Percentiles rank a stretch among this genome's conserved stretches.
Conservation (phyloP, 2,888 invertebrate genomes). For the Limulus polyphemus region DNA sequence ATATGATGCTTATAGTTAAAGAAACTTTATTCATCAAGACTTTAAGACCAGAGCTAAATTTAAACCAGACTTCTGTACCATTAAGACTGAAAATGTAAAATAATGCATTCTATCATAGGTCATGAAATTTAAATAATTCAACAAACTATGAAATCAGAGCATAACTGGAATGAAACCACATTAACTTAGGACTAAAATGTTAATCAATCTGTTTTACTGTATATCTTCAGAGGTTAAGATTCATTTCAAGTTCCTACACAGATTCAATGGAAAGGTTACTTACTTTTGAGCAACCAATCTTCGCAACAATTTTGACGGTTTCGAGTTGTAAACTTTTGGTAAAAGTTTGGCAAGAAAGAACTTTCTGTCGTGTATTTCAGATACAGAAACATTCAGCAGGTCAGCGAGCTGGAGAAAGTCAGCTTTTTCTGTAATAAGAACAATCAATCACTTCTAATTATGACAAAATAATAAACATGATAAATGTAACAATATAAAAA, state of each 20-base stretch:
- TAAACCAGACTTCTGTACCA: too few relatives aligned
- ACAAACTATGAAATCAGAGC: too few relatives aligned
- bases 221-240: too few relatives aligned
- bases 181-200: background rate
- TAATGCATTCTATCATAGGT: too few relatives aligned
- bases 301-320: conserved; percentile 12
- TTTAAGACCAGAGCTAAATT: too few relatives aligned
- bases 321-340: conserved; percentile 17
- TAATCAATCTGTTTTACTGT: background rate
- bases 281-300: conserved; percentile 19
- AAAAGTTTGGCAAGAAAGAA: conserved; percentile 15
- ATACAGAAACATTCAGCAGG: conserved; percentile 37
- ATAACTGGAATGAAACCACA: background rate
- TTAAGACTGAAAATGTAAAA: too few relatives aligned
- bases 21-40: too few relatives aligned
- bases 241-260: too few relatives aligned
- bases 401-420: conserved; percentile 39
- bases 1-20: too few relatives aligned
- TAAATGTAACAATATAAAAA: background rate
- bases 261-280: background rate
- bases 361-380: conserved; percentile 36
- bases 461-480: background rate
- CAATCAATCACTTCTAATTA: background rate
- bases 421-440: conserved; percentile 9
- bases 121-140: too few relatives aligned